Evolutionary conservation across 2,113 vertebrate genomes (phyloP), one percentile per base, ranked within the genome.

Genomic region (Menura novaehollandiae): DNA sequence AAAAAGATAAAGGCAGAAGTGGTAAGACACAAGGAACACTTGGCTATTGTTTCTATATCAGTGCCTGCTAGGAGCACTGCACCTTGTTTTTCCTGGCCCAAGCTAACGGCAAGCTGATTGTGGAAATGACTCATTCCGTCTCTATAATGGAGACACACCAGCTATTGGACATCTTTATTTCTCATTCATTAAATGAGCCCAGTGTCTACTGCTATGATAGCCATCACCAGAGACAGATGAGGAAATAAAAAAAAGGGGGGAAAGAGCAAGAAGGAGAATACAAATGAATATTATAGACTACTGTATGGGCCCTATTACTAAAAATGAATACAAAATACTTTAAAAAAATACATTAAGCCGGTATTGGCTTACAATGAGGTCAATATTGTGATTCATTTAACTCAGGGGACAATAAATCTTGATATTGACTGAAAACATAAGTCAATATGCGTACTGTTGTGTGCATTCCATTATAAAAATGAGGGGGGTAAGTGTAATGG

Each of bases 351-450:
- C 97, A 98, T 98, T 97, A 98, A 97, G 95, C 93, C 67, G 37
- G 92, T 98, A 98, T 98, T 98, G 98, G 97, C 96, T 98, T 98
- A 98, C 97, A 96, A 68, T 97, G 94, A 96, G 96, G 98, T 98
- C 98, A 98, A 98, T 98, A 98, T 97, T 94, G 96, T 97, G 97
- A 98, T 98, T 98, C 98, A 98, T 98, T 98, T 97, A 98, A 98
- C 97, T 97, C 97, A 85, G 93, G 97, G 97, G 97, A 97, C 96
- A 97, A 98, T 98, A 98, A 98, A 98, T 98, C 97, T 98, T 98
- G 96, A 98, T 98, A 98, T 98, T 98, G 98, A 98, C 98, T 96
- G 91, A 97, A 98, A 98, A 96, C 88, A 86, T 98, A 97, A 96
- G 98, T 98, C 98, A 98, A 98, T 98, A 98, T 97, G 97, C 92